Percentiles rank a stretch among this genome's conserved stretches.
Conservation (phyloP, 2,797 vertebrate species). For the Acestrorhynchus altus region DNA sequence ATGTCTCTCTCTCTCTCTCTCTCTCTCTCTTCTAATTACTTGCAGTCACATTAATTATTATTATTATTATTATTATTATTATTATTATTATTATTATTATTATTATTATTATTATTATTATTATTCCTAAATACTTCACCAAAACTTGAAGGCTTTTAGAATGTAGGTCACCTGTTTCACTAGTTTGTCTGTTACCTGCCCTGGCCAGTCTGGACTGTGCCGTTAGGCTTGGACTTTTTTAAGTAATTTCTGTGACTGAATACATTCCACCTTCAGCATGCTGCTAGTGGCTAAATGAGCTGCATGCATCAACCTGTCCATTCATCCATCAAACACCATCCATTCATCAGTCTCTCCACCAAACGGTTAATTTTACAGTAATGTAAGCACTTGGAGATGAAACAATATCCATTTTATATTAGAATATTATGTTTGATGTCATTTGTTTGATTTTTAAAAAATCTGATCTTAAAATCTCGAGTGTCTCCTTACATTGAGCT, state of each 20-base stretch:
- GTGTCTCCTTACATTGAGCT: too few species aligned
- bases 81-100: background rate
- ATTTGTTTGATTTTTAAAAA: too few species aligned
- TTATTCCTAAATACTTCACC: background rate
- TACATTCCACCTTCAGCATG: background rate
- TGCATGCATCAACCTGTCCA: background rate
- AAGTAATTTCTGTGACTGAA: conserved; percentile 9
- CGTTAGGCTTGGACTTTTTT: conserved; percentile 10
- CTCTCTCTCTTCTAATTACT: background rate
- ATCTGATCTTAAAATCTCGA: too few species aligned
- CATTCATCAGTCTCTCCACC: too few species aligned
- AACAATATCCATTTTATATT: too few species aligned
- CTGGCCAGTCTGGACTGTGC: background rate
- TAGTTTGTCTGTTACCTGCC: background rate
- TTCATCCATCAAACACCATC: background rate
- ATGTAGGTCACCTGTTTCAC: conserved; percentile 5
- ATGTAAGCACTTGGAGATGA: too few species aligned
- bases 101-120: background rate
- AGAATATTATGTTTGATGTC: too few species aligned
- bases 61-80: background rate
- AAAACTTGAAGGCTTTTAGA: background rate
- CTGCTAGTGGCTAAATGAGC: too few species aligned
- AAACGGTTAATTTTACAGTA: too few species aligned
- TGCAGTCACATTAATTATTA: background rate
- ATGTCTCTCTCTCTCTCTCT: conserved; percentile 1